Conservation (phyloP, 2,113 vertebrate species). For the Corvus moneduloides region DNA sequence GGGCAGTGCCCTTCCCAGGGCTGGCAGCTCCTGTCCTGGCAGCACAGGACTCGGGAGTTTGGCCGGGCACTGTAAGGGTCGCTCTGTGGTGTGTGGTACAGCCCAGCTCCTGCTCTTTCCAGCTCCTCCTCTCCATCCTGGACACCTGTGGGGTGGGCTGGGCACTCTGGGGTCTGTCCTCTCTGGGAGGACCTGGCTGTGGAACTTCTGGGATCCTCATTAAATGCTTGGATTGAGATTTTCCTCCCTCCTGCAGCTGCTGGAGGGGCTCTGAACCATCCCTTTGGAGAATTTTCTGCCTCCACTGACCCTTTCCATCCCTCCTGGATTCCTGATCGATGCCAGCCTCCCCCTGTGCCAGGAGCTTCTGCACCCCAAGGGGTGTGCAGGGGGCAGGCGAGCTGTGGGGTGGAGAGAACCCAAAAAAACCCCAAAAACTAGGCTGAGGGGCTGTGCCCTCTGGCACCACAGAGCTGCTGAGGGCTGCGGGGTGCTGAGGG, state of each 20-base stretch:
- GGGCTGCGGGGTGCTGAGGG: background rate
- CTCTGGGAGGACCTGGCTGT: background rate
- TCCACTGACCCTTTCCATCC: background rate
- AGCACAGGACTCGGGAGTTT: rapidly evolving
- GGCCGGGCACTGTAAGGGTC: too few relatives aligned
- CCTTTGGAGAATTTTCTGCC: background rate
- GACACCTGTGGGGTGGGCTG: rapidly evolving
- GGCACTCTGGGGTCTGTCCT: background rate
- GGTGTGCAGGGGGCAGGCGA: rapidly evolving
- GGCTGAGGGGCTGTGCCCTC: background rate
- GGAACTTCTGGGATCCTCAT: background rate
- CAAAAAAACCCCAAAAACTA: rapidly evolving
- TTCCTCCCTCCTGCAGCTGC: background rate
- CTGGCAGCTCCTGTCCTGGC: background rate
- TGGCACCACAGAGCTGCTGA: background rate
- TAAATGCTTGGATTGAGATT: background rate
- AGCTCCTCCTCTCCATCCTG: background rate
- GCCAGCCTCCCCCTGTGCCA: background rate
- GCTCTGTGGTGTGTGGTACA: background rate
- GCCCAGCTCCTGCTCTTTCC: background rate
- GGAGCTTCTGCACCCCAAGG: background rate
- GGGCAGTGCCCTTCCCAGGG: background rate
- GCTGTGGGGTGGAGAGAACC: background rate
- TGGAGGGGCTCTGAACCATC: background rate
- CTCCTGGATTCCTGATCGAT: rapidly evolving